phyloP scores from a whole-genome alignment of 1,140 invertebrate species.

The Ips typographus region DNA sequence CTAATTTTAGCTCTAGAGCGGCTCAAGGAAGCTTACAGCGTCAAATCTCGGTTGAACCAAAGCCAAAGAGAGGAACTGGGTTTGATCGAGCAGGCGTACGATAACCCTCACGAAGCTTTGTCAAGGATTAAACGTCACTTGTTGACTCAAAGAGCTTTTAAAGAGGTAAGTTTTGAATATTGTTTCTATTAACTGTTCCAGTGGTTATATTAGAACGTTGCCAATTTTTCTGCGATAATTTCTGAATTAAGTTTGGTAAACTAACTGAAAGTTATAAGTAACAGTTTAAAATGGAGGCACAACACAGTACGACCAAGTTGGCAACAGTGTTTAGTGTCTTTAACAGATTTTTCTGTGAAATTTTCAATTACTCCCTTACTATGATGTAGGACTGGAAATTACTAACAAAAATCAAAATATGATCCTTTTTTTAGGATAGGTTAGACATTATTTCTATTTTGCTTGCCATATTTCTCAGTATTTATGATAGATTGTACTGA shows the following conservation, averaged over 20 bases:
- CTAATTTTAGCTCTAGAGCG: constrained; percentile 95
- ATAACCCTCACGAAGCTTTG: constrained; percentile 98
- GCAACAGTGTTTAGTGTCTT: neutral
- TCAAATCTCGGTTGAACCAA: constrained; percentile 97
- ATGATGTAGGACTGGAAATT: no score
- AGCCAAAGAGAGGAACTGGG: constrained; percentile 98
- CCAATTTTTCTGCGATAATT: no score
- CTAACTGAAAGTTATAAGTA: no score
- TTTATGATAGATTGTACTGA: no score
- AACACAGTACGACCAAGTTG: no score
- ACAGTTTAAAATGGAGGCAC: no score
- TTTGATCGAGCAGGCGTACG: constrained; percentile 98
- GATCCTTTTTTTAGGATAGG: no score
- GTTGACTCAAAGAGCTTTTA: constrained; percentile 96
- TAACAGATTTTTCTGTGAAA: neutral
- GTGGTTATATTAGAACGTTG: neutral
- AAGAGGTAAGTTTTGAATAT: constrained; percentile 69
- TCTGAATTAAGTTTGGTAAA: no score
- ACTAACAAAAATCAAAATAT: no score
- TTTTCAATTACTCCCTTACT: no score
- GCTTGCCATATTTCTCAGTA: no score
- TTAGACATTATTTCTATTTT: no score
- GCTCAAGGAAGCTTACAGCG: constrained; percentile 98
- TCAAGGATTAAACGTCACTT: constrained; percentile 99
- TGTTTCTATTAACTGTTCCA: neutral